phyloP scores from a whole-genome alignment of 2,888 invertebrate genomes.

The Tenthredo notha region DNA sequence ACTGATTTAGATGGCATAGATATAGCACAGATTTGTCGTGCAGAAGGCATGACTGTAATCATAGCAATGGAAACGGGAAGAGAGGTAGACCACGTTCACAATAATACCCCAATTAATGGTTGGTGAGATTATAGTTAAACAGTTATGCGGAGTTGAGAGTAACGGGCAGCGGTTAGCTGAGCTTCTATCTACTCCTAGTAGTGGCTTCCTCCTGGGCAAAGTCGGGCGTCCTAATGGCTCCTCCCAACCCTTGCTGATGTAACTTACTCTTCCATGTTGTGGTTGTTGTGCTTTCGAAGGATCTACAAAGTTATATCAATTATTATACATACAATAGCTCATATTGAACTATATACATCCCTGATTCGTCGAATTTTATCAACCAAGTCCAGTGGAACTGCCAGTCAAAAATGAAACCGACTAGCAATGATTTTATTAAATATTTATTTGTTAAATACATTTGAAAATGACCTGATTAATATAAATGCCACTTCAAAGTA shows the following conservation, averaged over 20 bases:
- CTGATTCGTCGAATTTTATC: not conserved
- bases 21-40: slow-evolving; percentile 45
- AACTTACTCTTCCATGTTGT: slow-evolving; percentile 42
- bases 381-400: not conserved
- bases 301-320: slow-evolving; percentile 39
- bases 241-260: slow-evolving; percentile 27
- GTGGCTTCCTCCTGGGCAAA: slow-evolving; percentile 46
- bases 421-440: not conserved
- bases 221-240: slow-evolving; percentile 44
- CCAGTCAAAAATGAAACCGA: not conserved
- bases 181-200: slow-evolving; percentile 53
- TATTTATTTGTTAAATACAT: not conserved
- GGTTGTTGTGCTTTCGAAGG: slow-evolving; percentile 36
- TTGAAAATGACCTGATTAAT: not conserved
- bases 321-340: slow-evolving; percentile 11
- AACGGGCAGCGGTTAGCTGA: slow-evolving; percentile 52
- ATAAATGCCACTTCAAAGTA: not conserved
- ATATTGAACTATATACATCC: not conserved
- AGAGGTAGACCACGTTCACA: slow-evolving; percentile 49
- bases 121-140: slow-evolving; percentile 53
- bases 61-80: slow-evolving; percentile 49
- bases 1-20: slow-evolving; percentile 14
- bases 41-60: slow-evolving; percentile 39
- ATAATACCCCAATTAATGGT: slow-evolving; percentile 51
- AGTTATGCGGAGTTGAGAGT: slow-evolving; percentile 52